Conservation (phyloP, 2,113 vertebrate species). For the Madoqua kirkii region DNA sequence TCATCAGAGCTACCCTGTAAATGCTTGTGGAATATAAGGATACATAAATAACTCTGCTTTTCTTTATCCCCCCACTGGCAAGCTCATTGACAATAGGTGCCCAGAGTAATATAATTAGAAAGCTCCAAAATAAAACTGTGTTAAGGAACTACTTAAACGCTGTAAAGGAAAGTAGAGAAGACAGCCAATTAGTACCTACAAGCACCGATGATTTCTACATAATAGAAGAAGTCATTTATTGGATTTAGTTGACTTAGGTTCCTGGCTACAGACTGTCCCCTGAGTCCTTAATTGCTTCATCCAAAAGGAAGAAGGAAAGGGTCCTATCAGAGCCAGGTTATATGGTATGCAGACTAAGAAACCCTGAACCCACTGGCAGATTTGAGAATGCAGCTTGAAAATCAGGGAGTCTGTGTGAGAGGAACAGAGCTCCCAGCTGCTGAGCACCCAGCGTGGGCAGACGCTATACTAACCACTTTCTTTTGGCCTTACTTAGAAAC, state of each 20-base stretch:
- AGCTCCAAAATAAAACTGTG: slow-evolving; percentile 65
- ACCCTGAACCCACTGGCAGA: background rate
- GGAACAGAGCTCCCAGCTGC: background rate
- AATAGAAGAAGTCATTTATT: slow-evolving; percentile 68
- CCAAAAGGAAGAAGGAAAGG: background rate
- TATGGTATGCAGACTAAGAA: background rate
- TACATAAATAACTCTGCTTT: slow-evolving; percentile 27
- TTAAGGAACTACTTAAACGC: slow-evolving; percentile 65
- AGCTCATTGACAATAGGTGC: slow-evolving; percentile 55
- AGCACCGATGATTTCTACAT: slow-evolving; percentile 57
- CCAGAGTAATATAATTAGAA: slow-evolving; percentile 63
- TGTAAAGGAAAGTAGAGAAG: slow-evolving; percentile 60
- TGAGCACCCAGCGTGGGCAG: background rate
- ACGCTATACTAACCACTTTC: background rate
- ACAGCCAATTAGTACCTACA: slow-evolving; percentile 66
- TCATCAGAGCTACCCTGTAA: slow-evolving; percentile 10
- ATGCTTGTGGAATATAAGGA: slow-evolving; percentile 31
- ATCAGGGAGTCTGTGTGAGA: background rate
- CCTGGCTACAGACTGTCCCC: slow-evolving; percentile 3
- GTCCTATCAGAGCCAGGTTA: background rate
- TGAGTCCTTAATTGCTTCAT: slow-evolving; percentile 42
- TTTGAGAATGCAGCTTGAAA: background rate
- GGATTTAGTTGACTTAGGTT: slow-evolving; percentile 46
- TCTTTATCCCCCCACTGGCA: background rate
- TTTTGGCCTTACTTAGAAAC: background rate